These are phyloP conservation scores for Erethizon dorsatum DNA, from an alignment of 2,797 vertebrate genomes.

Conservation along the genomic window DNA sequence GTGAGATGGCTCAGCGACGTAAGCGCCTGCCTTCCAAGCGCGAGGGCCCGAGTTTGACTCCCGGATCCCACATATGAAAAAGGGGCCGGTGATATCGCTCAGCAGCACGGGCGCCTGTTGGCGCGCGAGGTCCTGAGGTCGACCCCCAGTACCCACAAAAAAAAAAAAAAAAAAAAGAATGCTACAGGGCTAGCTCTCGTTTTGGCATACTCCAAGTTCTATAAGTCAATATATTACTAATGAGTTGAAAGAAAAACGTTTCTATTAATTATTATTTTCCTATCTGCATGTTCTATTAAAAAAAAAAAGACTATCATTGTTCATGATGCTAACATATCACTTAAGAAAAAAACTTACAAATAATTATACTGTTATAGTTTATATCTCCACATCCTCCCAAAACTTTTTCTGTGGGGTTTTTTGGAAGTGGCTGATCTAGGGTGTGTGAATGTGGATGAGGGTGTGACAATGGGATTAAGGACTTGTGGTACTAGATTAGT, in stretches of 20 bases:
- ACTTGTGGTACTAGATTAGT: not conserved
- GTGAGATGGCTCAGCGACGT: too few species aligned
- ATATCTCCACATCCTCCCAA: not conserved
- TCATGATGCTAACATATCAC: not conserved
- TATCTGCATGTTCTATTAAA: not conserved
- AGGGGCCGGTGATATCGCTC: too few species aligned
- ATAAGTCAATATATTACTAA: not conserved
- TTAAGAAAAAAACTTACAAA: conserved; percentile 55
- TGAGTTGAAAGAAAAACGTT: not conserved
- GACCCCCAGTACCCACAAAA: too few species aligned
- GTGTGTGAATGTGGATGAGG: not conserved
- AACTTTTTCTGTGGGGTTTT: not conserved
- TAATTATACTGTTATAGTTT: not conserved
- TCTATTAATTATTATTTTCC: not conserved
- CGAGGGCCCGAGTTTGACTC: too few species aligned
- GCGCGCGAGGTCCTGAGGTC: too few species aligned
- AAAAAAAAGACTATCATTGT: not conserved
- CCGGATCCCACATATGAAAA: too few species aligned
- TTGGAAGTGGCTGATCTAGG: not conserved
- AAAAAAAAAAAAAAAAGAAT: too few species aligned
- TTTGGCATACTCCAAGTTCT: not conserved
- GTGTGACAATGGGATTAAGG: not conserved
- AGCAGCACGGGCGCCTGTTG: too few species aligned
- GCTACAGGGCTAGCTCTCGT: conserved; percentile 25
- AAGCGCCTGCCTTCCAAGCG: too few species aligned